phyloP scores from a whole-genome alignment of 2,797 vertebrate species.

The Erethizon dorsatum region DNA sequence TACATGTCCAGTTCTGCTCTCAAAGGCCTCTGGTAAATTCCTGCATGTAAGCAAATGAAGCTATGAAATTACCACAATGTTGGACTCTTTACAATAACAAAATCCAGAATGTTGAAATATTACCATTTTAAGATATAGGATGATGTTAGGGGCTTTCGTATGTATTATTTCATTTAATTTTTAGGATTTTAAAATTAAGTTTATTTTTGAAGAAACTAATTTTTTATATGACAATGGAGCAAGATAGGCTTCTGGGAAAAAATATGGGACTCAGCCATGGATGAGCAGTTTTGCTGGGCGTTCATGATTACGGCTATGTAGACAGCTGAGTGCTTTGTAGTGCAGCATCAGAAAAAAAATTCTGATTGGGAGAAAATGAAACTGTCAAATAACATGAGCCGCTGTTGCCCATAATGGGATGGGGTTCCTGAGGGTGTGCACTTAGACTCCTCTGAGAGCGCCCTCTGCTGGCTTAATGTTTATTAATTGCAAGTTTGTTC shows the following conservation, averaged over 20 bases:
- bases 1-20: background rate
- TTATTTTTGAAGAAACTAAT: background rate
- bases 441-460: background rate
- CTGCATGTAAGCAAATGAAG: background rate
- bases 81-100: background rate
- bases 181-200: background rate
- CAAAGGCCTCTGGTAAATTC: background rate
- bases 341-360: background rate
- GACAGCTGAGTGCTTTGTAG: background rate
- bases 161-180: background rate
- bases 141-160: background rate
- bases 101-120: background rate
- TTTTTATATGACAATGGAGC: background rate
- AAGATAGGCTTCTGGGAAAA: background rate
- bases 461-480: constrained; percentile 62
- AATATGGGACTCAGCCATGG: background rate
- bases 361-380: background rate
- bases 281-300: background rate
- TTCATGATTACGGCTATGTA: background rate
- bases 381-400: background rate
- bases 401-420: background rate
- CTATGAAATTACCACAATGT: background rate
- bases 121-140: background rate
- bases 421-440: background rate
- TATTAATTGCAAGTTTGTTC: background rate